A percentile compares a stretch with the other conserved stretches of the same genome.
phyloP scores from a whole-genome alignment of 2,888 invertebrate genomes.

The Zele albiditarsus region DNA sequence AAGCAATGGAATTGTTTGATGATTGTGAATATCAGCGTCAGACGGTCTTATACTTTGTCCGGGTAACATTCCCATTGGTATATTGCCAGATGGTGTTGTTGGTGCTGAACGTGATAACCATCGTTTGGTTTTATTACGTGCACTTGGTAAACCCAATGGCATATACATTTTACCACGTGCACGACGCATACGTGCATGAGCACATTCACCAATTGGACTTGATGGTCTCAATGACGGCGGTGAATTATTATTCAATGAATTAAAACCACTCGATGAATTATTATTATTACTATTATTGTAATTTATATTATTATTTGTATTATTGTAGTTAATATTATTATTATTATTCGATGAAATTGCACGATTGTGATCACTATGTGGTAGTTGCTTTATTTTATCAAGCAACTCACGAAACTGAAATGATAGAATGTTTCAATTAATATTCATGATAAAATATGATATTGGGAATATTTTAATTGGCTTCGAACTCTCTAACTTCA shows the following conservation, averaged over 20 bases:
- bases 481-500: no score
- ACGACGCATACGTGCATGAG: conserved; percentile 58
- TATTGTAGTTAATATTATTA: not conserved
- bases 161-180: conserved; percentile 73
- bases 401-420: conserved; percentile 78
- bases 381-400: conserved; percentile 82
- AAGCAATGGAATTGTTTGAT: conserved; percentile 67
- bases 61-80: conserved; percentile 80
- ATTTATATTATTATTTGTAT: not conserved
- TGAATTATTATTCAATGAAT: conserved; percentile 56
- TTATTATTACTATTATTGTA: conserved; percentile 1
- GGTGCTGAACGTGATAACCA: conserved; percentile 87
- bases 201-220: conserved; percentile 63
- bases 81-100: conserved; percentile 83
- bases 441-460: no score
- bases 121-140: conserved; percentile 70
- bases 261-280: conserved; percentile 42
- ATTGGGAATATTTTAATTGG: no score
- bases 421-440: not conserved
- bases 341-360: conserved; percentile 5
- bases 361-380: conserved; percentile 58
- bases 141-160: conserved; percentile 70
- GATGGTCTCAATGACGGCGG: conserved; percentile 51
- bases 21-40: conserved; percentile 61
- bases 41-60: conserved; percentile 70